These are phyloP conservation scores for Bellardia pandia DNA, from an alignment of 2,888 invertebrate genomes.

Conservation along the genomic window DNA sequence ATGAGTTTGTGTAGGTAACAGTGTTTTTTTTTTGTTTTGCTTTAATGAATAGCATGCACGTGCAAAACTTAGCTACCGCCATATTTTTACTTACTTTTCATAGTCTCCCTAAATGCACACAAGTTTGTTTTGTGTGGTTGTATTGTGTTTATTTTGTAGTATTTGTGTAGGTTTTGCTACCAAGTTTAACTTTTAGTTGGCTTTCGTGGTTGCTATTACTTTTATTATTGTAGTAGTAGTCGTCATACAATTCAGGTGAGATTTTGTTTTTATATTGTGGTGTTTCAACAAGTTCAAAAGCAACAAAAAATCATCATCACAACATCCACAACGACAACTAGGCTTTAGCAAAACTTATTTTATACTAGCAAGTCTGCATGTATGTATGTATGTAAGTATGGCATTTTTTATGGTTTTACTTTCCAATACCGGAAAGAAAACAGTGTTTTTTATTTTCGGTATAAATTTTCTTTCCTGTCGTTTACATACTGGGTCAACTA, in stretches of 20 bases:
- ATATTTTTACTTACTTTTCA: conserved; percentile 53
- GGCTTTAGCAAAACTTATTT: conserved; percentile 50
- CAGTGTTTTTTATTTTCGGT: conserved; percentile 28
- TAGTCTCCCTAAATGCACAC: neutral
- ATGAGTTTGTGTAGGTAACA: conserved; percentile 1
- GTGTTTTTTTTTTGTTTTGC: neutral
- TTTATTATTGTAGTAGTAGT: neutral
- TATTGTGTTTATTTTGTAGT: neutral
- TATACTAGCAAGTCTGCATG: neutral
- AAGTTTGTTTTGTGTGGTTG: neutral
- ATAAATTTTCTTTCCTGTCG: conserved; percentile 24
- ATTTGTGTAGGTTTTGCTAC: conserved; percentile 13
- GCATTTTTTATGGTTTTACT: conserved; percentile 16
- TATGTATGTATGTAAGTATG: neutral
- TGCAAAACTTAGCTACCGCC: conserved; percentile 64
- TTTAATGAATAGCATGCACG: conserved; percentile 54
- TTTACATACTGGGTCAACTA: conserved; percentile 67
- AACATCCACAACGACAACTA: neutral
- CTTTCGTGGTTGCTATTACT: neutral
- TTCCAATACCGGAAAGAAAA: conserved; percentile 65
- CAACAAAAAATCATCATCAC: neutral
- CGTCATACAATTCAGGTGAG: conserved; percentile 38
- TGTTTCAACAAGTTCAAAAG: conserved; percentile 69
- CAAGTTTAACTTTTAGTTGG: neutral
- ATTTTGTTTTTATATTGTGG: conserved; percentile 36